Conservation (phyloP, 2,888 invertebrate genomes). For the Eupelmus urozonus region DNA sequence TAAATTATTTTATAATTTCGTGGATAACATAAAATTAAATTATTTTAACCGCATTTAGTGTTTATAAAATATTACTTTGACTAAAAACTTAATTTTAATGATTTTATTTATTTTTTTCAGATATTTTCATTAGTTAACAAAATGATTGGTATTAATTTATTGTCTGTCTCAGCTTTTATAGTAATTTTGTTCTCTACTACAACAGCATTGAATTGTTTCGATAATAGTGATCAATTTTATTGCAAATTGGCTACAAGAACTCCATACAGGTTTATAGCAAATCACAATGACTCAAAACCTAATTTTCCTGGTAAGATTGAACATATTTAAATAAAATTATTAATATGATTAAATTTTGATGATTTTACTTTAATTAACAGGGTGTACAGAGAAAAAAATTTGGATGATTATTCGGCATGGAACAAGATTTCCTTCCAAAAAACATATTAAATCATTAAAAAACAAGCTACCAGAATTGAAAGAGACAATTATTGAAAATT, state of each 20-base stretch:
- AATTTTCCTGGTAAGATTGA: conserved; percentile 79
- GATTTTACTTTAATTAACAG: conserved; percentile 75
- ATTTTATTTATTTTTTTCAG: conserved; percentile 8
- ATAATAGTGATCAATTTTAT: conserved; percentile 66
- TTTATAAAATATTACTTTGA: no score
- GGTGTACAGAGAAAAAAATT: conserved; percentile 82
- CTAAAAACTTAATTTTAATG: not conserved
- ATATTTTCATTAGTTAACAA: conserved; percentile 4
- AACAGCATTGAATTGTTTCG: conserved; percentile 57
- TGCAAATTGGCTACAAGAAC: conserved; percentile 84
- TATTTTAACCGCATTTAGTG: no score
- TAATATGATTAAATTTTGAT: no score
- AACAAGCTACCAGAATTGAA: conserved; percentile 79
- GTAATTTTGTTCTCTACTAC: conserved; percentile 6
- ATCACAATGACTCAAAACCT: conserved; percentile 81
- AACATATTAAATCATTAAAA: conserved; percentile 80
- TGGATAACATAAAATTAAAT: no score
- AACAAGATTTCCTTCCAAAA: conserved; percentile 84
- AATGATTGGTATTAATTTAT: conserved; percentile 36
- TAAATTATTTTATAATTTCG: no score
- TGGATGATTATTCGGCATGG: conserved; percentile 90
- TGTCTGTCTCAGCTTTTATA: conserved; percentile 7
- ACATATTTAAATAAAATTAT: conserved; percentile 3
- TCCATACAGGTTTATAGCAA: conserved; percentile 85
- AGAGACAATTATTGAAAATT: conserved; percentile 79